Conservation (phyloP, 2,888 invertebrate species). For the Cryptus armator region DNA sequence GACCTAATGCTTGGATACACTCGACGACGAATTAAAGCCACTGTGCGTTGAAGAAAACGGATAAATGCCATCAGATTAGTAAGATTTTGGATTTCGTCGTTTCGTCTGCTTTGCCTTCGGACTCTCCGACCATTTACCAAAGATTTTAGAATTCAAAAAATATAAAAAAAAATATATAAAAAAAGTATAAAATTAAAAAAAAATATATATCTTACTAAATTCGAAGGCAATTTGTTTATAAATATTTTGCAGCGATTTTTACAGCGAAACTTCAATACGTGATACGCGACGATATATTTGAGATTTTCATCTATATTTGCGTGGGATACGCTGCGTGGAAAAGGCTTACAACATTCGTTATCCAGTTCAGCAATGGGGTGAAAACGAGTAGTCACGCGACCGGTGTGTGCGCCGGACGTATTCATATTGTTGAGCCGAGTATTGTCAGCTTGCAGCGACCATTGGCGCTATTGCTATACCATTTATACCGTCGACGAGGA, state of each 20-base stretch:
- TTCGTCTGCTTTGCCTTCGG: not conserved
- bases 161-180: not conserved
- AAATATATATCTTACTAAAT: not conserved
- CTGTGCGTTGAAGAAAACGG: conserved; percentile 18
- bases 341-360: conserved; percentile 59
- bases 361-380: conserved; percentile 43
- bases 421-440: conserved; percentile 51
- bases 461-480: conserved; percentile 19
- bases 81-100: not conserved
- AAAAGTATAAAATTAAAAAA: not conserved
- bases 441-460: conserved; percentile 48
- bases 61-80: conserved; percentile 39
- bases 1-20: conserved; percentile 25
- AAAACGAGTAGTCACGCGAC: conserved; percentile 43
- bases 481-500: conserved; percentile 50
- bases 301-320: conserved; percentile 24
- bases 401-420: conserved; percentile 39
- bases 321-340: conserved; percentile 38
- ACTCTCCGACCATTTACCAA: not conserved
- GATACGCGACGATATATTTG: conserved; percentile 21
- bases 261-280: not conserved
- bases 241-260: not conserved
- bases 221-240: not conserved
- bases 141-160: not conserved
- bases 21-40: conserved; percentile 24